These are phyloP conservation scores for Chalcosyrphus nemorum DNA, from an alignment of 2,888 invertebrate species.

Conservation along the genomic window DNA sequence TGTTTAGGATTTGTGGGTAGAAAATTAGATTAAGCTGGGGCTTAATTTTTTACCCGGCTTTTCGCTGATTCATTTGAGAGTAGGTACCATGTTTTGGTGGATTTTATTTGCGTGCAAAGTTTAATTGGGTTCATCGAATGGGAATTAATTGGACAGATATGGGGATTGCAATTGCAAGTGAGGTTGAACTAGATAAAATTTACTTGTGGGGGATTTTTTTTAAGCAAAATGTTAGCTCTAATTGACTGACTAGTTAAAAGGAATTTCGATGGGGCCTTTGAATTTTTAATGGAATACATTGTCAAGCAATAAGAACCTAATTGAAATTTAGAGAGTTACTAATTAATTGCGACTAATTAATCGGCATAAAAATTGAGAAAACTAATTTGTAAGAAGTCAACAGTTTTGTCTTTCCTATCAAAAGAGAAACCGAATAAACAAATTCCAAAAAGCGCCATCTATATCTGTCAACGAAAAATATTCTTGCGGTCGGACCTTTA, in stretches of 20 bases:
- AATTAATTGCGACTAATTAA: too few species aligned
- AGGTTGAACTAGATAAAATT: background rate
- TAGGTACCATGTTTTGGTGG: background rate
- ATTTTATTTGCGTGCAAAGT: constrained; percentile 14
- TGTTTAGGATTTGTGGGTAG: constrained; percentile 26
- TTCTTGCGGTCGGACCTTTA: too few species aligned
- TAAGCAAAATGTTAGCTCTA: background rate
- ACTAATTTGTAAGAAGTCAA: too few species aligned
- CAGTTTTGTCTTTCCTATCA: too few species aligned
- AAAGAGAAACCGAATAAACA: too few species aligned
- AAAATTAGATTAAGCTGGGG: constrained; percentile 52
- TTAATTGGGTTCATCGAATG: constrained; percentile 49
- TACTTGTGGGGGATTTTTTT: background rate
- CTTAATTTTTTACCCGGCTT: constrained; percentile 21
- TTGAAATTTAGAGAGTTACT: too few species aligned
- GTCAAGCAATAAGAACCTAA: too few species aligned
- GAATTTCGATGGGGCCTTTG: background rate
- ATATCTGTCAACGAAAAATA: too few species aligned
- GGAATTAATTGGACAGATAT: constrained; percentile 22
- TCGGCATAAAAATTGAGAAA: too few species aligned
- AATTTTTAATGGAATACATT: too few species aligned
- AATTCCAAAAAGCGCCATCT: too few species aligned
- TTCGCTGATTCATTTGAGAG: constrained; percentile 17
- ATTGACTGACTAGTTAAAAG: background rate
- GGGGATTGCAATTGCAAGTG: background rate